A percentile compares a stretch with the other conserved stretches of the same genome.
These are phyloP conservation scores for Penaeus japonicus DNA, from an alignment of 1,140 invertebrate species.

Conservation along the genomic window DNA sequence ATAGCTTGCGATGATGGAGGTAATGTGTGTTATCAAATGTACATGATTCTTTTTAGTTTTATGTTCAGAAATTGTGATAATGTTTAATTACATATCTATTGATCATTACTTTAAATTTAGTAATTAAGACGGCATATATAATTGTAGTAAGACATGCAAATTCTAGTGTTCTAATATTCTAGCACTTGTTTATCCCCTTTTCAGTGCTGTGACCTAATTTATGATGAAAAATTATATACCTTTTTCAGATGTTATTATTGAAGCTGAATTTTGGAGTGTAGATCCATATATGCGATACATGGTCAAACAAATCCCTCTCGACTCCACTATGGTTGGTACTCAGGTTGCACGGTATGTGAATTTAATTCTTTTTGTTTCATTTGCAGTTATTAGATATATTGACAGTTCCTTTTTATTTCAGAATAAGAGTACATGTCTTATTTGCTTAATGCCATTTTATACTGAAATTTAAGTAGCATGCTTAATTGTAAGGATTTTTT, in stretches of 20 bases:
- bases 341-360: constrained; percentile 42
- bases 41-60: background rate
- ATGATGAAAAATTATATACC: background rate
- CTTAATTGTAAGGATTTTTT: too few species aligned
- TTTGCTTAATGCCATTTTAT: too few species aligned
- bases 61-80: background rate
- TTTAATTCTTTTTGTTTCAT: background rate
- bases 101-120: too few species aligned
- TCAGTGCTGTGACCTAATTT: too few species aligned
- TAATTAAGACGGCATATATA: too few species aligned
- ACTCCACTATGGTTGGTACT: constrained; percentile 11
- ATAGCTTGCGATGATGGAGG: constrained; percentile 73
- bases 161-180: too few species aligned
- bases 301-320: background rate
- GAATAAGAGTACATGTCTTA: too few species aligned
- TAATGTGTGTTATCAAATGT: constrained; percentile 57
- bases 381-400: background rate
- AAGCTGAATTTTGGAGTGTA: constrained; percentile 55
- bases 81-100: background rate
- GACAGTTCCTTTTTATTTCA: too few species aligned
- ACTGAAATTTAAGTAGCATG: too few species aligned
- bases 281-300: constrained; percentile 54
- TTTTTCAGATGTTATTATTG: constrained; percentile 13
- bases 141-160: too few species aligned
- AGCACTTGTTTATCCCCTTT: too few species aligned